A percentile compares a stretch with the other conserved stretches of the same genome.
Conservation (phyloP, 1,140 invertebrate species). For the Potamilus streckersoni region DNA sequence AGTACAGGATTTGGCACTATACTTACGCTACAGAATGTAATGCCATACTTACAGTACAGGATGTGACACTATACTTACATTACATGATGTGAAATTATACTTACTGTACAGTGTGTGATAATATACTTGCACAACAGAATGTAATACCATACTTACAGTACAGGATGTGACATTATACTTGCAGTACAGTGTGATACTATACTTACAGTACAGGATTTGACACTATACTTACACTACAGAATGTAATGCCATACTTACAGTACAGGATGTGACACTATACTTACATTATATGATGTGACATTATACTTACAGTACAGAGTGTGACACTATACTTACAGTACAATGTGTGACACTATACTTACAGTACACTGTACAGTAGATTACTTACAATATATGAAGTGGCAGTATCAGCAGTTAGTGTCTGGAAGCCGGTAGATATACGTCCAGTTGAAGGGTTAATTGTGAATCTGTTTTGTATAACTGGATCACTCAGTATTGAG, state of each 20-base stretch:
- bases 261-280: slow-evolving; percentile 21
- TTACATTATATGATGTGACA: no score
- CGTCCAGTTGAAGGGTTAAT: slow-evolving; percentile 43
- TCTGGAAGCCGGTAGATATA: slow-evolving; percentile 32
- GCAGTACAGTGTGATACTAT: slow-evolving; percentile 24
- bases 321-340: background rate
- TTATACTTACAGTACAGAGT: no score
- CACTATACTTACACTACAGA: slow-evolving; percentile 27
- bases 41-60: background rate
- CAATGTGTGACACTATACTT: background rate
- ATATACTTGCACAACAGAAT: background rate
- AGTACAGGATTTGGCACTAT: slow-evolving; percentile 24
- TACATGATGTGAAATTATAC: background rate
- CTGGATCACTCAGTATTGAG: slow-evolving; percentile 56
- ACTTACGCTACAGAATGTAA: no score
- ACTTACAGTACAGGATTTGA: no score
- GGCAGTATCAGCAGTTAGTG: slow-evolving; percentile 20
- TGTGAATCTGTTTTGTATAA: slow-evolving; percentile 40
- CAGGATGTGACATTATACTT: background rate
- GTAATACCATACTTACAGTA: background rate
- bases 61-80: background rate
- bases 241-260: slow-evolving; percentile 9
- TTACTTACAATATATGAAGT: slow-evolving; percentile 34
- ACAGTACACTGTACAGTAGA: background rate
- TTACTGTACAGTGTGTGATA: background rate